These are phyloP conservation scores for Picus viridis DNA, from an alignment of 2,797 vertebrate genomes.

Conservation along the genomic window DNA sequence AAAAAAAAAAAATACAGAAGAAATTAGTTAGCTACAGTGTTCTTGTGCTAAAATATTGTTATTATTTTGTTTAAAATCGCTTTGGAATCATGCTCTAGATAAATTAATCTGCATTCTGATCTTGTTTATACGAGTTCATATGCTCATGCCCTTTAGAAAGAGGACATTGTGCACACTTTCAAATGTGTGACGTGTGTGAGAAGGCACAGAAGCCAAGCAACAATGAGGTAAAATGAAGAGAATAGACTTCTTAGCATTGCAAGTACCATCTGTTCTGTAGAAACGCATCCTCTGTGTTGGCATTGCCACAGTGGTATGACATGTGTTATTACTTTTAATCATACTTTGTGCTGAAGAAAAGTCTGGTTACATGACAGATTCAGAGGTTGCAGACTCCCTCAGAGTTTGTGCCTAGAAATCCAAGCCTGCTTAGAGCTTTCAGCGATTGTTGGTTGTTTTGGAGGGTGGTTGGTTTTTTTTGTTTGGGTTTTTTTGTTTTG, in stretches of 20 bases:
- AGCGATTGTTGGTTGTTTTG: neutral
- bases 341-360: constrained; percentile 71
- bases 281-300: constrained; percentile 76
- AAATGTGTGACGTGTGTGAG: constrained; percentile 73
- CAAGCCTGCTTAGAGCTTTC: constrained; percentile 16
- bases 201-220: constrained; percentile 73
- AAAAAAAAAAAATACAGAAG: neutral
- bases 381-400: constrained; percentile 64
- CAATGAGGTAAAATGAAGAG: constrained; percentile 73
- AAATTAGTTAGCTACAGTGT: neutral
- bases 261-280: constrained; percentile 78
- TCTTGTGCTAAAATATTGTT: neutral
- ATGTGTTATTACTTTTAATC: constrained; percentile 76
- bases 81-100: constrained; percentile 14
- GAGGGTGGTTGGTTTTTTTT: no score
- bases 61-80: neutral
- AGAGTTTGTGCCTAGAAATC: constrained; percentile 52
- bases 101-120: constrained; percentile 61
- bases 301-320: constrained; percentile 77
- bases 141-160: constrained; percentile 65
- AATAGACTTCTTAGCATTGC: constrained; percentile 76
- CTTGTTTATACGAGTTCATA: constrained; percentile 65
- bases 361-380: constrained; percentile 71
- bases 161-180: constrained; percentile 70
- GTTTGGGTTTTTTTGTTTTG: neutral